Percentiles rank a stretch among this genome's conserved stretches.
Conservation (phyloP, 2,113 vertebrate genomes). For the Zapornia atra region DNA sequence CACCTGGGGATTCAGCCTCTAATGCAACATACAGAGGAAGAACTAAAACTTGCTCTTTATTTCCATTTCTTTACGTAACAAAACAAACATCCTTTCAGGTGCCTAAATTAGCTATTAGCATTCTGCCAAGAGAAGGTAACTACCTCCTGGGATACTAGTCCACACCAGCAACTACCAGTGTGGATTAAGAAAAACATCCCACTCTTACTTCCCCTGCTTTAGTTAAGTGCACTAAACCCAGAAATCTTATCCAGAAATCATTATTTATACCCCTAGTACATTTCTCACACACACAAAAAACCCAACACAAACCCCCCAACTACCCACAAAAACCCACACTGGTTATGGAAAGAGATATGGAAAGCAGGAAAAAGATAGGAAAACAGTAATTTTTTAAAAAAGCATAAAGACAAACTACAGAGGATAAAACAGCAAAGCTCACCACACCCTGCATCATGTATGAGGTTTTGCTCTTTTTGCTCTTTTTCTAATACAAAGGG, state of each 20-base stretch:
- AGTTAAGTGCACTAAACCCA: neutral
- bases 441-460: neutral
- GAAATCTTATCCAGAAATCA: neutral
- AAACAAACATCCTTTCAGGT: neutral
- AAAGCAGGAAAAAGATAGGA: neutral
- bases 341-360: neutral
- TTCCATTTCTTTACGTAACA: neutral
- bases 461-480: neutral
- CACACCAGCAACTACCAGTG: neutral
- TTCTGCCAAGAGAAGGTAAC: neutral
- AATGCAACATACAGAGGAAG: neutral
- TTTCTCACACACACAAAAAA: neutral
- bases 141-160: neutral
- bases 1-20: neutral
- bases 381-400: neutral
- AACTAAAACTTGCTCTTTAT: neutral
- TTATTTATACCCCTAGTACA: neutral
- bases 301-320: no score
- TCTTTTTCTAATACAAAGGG: neutral
- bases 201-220: neutral
- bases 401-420: neutral
- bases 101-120: neutral
- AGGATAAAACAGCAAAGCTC: neutral
- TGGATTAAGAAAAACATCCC: neutral
- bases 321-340: neutral